These are phyloP conservation scores for Hartigia nigra DNA, from an alignment of 2,888 invertebrate genomes.

Conservation along the genomic window DNA sequence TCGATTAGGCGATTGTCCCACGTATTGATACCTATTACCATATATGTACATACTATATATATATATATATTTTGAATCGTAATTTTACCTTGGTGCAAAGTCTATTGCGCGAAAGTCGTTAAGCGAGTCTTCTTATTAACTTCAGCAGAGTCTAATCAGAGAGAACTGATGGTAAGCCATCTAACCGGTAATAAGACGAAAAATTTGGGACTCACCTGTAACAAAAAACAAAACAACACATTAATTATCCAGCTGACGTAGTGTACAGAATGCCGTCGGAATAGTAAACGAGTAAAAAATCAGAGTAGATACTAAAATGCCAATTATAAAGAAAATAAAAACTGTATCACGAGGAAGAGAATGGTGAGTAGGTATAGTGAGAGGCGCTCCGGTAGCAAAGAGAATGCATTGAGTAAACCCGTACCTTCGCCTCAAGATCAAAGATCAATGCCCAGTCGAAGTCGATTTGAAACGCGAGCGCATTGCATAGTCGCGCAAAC, in stretches of 20 bases:
- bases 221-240: neutral
- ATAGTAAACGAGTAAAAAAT: neutral
- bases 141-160: neutral
- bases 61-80: neutral
- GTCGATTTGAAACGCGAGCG: constrained; percentile 45
- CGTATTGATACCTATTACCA: neutral
- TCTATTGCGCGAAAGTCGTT: neutral
- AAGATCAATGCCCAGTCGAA: constrained; percentile 47
- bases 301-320: neutral
- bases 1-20: neutral
- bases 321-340: neutral
- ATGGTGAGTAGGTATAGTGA: neutral
- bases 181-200: neutral
- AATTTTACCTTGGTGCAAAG: neutral
- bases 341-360: constrained; percentile 2
- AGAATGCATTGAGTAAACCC: constrained; percentile 35
- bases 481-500: constrained; percentile 48
- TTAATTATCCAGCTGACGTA: neutral
- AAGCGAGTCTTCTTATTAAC: neutral
- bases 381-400: constrained; percentile 2
- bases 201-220: neutral
- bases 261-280: neutral
- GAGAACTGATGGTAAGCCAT: neutral
- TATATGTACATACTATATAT: neutral
- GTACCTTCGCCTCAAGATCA: constrained; percentile 41